These are phyloP conservation scores for Sebastiscus tertius DNA, from an alignment of 2,797 vertebrate species.

Conservation along the genomic window DNA sequence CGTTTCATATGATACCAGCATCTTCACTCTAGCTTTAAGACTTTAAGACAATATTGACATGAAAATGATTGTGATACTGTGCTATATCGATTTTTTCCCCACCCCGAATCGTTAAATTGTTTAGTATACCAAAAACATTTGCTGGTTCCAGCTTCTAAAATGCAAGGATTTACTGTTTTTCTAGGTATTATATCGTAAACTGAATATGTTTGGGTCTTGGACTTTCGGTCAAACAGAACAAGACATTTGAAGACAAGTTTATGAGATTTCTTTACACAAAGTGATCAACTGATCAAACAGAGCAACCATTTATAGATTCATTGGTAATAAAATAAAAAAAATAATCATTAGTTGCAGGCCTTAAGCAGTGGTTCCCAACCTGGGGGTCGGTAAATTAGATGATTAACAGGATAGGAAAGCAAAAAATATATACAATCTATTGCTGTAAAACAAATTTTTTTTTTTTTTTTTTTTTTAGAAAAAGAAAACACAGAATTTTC, in stretches of 20 bases:
- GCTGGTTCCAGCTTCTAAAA: not conserved
- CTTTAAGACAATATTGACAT: too few relatives aligned
- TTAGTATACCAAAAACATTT: not conserved
- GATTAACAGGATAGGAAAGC: not conserved
- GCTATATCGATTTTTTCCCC: fast-evolving
- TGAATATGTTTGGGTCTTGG: not conserved
- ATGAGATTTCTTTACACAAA: not conserved
- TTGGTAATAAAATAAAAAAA: not conserved
- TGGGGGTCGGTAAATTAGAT: not conserved
- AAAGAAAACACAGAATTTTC: not conserved
- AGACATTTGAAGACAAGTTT: not conserved
- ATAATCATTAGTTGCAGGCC: not conserved
- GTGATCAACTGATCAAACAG: not conserved
- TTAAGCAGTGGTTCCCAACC: not conserved
- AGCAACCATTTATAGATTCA: not conserved
- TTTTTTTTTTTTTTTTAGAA: fast-evolving
- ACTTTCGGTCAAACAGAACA: not conserved
- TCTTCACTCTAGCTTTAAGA: too few relatives aligned
- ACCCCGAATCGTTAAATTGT: not conserved
- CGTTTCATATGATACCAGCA: too few relatives aligned
- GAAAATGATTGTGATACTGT: fast-evolving
- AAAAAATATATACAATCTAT: not conserved
- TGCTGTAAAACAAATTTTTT: not conserved
- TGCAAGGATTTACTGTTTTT: not conserved
- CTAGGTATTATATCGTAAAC: not conserved